These are phyloP conservation scores for Oenanthe oenanthe DNA, from an alignment of 2,113 vertebrate species.

Conservation along the genomic window DNA sequence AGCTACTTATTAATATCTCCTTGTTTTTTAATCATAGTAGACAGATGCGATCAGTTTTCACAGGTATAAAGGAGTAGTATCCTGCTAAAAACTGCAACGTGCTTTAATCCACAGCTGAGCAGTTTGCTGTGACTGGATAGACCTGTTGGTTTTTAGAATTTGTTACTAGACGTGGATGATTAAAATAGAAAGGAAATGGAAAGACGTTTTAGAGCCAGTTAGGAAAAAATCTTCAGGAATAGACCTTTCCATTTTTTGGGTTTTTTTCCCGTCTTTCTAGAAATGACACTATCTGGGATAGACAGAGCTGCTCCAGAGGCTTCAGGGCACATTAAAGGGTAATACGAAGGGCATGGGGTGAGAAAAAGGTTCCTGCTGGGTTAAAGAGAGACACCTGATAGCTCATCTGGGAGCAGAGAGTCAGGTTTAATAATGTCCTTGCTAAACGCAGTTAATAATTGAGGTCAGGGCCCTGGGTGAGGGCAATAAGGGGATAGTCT, in stretches of 20 bases:
- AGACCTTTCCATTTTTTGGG: not conserved
- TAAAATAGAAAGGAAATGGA: slow-evolving; percentile 16
- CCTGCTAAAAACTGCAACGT: not conserved
- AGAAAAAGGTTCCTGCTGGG: slow-evolving; percentile 77
- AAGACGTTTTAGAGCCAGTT: not conserved
- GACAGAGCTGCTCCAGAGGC: slow-evolving; percentile 55
- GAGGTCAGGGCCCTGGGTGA: slow-evolving; percentile 76
- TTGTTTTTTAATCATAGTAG: slow-evolving; percentile 26
- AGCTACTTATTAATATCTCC: slow-evolving; percentile 12
- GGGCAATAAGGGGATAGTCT: slow-evolving; percentile 71
- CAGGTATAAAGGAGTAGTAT: not conserved
- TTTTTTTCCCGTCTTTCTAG: not conserved
- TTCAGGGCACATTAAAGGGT: slow-evolving; percentile 68
- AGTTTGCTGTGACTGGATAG: not conserved
- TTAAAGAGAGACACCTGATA: slow-evolving; percentile 79
- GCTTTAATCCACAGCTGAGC: not conserved
- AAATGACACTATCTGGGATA: not conserved
- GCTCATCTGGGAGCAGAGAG: slow-evolving; percentile 77
- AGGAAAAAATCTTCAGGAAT: slow-evolving; percentile 19
- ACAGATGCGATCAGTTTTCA: slow-evolving; percentile 14
- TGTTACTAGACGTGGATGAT: not conserved
- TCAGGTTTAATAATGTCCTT: slow-evolving; percentile 82
- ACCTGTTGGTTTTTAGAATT: not conserved
- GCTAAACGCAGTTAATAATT: slow-evolving; percentile 78
- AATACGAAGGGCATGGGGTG: slow-evolving; percentile 82